Base-by-base conservation (phyloP, 2,797 vertebrate species). In the Danio kyathit region DNA sequence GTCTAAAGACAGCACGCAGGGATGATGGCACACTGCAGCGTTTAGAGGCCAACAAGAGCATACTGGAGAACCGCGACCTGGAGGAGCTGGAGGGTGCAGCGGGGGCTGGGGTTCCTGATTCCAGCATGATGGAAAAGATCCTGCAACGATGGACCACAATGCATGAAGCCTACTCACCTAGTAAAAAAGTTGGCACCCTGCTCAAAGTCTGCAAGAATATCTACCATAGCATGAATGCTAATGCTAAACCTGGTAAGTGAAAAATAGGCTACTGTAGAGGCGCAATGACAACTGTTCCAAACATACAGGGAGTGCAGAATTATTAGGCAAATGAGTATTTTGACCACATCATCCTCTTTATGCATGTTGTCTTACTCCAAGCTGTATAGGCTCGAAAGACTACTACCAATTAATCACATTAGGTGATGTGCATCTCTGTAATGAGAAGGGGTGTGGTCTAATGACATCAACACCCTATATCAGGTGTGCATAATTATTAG, bases 141-240 rank as follows among this genome's bases (percentile, higher is more conserved):
- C 95, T 94, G 85, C 85, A 92, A 72, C 93, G 85, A 81, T 94
- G 96, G 83, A 83, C 43, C 0, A 82, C 82, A n/a, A 93, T 97
- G 89, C 95, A 96, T n/a, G 85, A 89, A 10, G 86, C 92, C 6
- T 96, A 96, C 82, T 95, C 94, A 1, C 97, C 96, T 0, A 94
- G 94, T 88, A 96, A 94, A 90, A 97, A 96, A 88, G 95, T 96
- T 81, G 83, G 92, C 3, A 90, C 92, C 1, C 89, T 97, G 75
- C 94, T 97, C 56, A 96, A 95, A 70, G 90, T 96, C 88, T 97
- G 96, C 93, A 94, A 95, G 75, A 94, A 87, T 71, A 93, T 98
- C 85, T 97, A 97, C 74, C 93, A 93, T 76, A 93, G 95, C 89
- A 95, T 97, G 95, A 94, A 88, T n/a, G 63, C 81, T 13, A 93